Evolutionary conservation across 92 coral and sea anemone genomes (phyloP).

Genomic region (Parazoanthus atlanticus): DNA sequence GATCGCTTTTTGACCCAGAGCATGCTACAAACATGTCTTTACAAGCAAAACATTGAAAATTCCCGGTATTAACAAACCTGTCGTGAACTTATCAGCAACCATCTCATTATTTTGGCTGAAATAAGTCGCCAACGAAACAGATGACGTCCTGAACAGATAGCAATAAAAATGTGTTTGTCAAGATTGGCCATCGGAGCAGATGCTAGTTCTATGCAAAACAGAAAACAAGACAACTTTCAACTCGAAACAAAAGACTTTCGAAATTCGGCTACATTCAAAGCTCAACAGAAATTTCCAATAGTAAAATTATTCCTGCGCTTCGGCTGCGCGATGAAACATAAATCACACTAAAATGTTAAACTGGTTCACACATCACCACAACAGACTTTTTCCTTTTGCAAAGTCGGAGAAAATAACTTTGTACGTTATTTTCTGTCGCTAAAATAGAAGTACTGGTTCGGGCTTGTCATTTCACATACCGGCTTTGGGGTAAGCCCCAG

Average conservation of each 20-base stretch:
- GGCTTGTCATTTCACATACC: conserved; percentile 26
- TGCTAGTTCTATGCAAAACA: conserved; percentile 35
- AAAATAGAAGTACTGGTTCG: conserved; percentile 7
- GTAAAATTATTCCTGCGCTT: background rate
- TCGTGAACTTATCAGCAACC: conserved; percentile 12
- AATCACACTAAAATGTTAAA: background rate
- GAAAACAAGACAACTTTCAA: conserved; percentile 25
- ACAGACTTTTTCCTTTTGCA: conserved; percentile 19
- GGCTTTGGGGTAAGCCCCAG: conserved; percentile 36
- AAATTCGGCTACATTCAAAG: conserved; percentile 20
- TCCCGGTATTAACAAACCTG: conserved; percentile 8
- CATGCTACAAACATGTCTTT: conserved; percentile 34
- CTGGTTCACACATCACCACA: background rate
- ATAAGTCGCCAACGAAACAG: conserved; percentile 21
- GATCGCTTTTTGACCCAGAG: conserved; percentile 16
- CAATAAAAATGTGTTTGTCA: conserved; percentile 36
- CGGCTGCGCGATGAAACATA: background rate
- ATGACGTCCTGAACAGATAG: conserved; percentile 24
- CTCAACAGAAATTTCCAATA: background rate
- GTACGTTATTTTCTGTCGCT: background rate
- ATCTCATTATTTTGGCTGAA: conserved; percentile 25
- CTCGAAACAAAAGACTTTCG: conserved; percentile 38
- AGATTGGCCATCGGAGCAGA: conserved; percentile 34
- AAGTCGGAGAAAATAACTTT: background rate
- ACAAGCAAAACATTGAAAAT: conserved; percentile 35